A percentile compares a stretch with the other conserved stretches of the same genome.
Conservation (phyloP, 1,140 invertebrate species). For the Bombus waltoni region DNA sequence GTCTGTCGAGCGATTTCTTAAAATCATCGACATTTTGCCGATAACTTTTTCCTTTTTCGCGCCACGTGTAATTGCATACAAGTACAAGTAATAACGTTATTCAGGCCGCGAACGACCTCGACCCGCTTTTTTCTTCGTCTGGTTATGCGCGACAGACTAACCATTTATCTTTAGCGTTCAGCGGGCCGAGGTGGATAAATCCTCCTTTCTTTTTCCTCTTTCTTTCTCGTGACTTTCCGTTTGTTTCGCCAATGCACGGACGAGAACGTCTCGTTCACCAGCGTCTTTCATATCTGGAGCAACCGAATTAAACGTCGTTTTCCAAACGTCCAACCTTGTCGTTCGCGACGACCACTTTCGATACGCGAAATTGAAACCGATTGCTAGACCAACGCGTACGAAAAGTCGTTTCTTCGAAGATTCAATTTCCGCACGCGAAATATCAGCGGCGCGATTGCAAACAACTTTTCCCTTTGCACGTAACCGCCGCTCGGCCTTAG, state of each 20-base stretch:
- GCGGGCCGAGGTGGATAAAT: not conserved
- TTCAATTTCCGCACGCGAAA: rapidly evolving
- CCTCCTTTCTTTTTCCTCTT: conserved; percentile 6
- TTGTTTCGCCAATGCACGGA: not conserved
- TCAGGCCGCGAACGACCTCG: conserved; percentile 60
- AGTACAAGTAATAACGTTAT: conserved; percentile 37
- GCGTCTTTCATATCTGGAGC: not conserved
- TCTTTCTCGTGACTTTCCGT: not conserved
- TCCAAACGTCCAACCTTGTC: not conserved
- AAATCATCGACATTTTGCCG: not conserved
- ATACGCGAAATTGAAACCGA: not conserved
- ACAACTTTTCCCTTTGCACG: no score
- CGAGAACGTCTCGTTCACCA: not conserved
- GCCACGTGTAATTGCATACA: conserved; percentile 35
- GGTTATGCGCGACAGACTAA: conserved; percentile 9
- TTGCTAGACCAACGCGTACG: no score
- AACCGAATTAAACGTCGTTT: not conserved
- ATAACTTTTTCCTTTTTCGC: not conserved
- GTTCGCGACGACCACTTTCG: not conserved
- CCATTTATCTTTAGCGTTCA: conserved; percentile 39
- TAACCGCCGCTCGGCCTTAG: no score
- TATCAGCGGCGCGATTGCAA: rapidly evolving
- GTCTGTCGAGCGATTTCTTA: no score
- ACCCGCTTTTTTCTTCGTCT: conserved; percentile 63
- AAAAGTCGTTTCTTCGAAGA: no score